These are phyloP conservation scores for Xenopus laevis DNA, from an alignment of 2,113 vertebrate genomes.

Conservation along the genomic window DNA sequence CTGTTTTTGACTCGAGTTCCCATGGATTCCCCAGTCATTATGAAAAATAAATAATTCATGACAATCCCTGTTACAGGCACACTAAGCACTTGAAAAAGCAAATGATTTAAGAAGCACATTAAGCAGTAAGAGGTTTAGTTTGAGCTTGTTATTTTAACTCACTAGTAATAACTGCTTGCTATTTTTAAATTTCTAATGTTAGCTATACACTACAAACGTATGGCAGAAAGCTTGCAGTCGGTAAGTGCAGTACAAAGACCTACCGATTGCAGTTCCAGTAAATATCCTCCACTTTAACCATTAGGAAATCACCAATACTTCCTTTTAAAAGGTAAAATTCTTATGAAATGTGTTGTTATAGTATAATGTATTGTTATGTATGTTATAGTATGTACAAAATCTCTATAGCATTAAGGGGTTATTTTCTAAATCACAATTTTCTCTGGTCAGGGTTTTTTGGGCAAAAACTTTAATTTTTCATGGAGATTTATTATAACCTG, in stretches of 20 bases:
- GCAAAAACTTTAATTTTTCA: no score
- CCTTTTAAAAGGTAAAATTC: no score
- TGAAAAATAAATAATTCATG: conserved; percentile 4
- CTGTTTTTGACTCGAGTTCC: not conserved
- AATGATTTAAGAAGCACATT: conserved; percentile 5
- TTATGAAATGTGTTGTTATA: no score
- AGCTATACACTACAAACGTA: not conserved
- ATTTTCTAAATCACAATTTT: no score
- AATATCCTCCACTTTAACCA: no score
- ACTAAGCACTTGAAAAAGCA: not conserved
- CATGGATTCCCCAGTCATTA: not conserved
- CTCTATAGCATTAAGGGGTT: no score
- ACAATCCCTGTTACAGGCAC: not conserved
- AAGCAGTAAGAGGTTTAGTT: not conserved
- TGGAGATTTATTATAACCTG: no score
- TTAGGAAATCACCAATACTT: no score
- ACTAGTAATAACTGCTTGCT: not conserved
- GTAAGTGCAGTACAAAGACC: not conserved
- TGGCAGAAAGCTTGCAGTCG: not conserved
- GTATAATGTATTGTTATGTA: no score
- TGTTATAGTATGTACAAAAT: no score
- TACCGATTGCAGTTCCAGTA: not conserved
- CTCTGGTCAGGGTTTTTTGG: no score
- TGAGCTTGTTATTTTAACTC: not conserved
- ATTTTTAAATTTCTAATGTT: not conserved